phyloP scores from a whole-genome alignment of 2,888 invertebrate species.

The Abrostola tripartita region DNA sequence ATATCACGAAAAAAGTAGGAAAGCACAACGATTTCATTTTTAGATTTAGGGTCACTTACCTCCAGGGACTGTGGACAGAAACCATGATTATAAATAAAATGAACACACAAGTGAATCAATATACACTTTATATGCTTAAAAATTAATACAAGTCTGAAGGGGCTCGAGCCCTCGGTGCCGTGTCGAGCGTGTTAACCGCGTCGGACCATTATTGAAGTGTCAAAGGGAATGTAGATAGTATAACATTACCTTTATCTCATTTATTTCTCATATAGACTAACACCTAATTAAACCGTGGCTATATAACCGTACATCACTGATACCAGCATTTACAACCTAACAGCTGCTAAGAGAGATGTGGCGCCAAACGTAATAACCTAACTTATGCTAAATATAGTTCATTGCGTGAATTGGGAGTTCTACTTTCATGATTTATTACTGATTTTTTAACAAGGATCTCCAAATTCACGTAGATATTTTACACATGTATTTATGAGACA shows the following conservation, averaged over 20 bases:
- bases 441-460: slow-evolving; percentile 46
- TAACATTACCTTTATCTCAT: slow-evolving; percentile 77
- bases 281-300: slow-evolving; percentile 75
- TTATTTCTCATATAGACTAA: slow-evolving; percentile 69
- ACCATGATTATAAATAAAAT: slow-evolving; percentile 86
- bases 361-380: slow-evolving; percentile 50
- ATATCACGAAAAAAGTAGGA: slow-evolving; percentile 21
- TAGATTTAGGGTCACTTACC: slow-evolving; percentile 81
- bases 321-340: slow-evolving; percentile 63
- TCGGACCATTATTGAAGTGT: slow-evolving; percentile 71
- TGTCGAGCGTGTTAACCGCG: slow-evolving; percentile 59
- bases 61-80: slow-evolving; percentile 83
- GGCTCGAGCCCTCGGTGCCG: slow-evolving; percentile 67
- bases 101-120: slow-evolving; percentile 86
- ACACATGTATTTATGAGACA: slow-evolving; percentile 58
- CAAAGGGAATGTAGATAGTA: slow-evolving; percentile 77
- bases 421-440: slow-evolving; percentile 41
- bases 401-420: slow-evolving; percentile 53
- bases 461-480: slow-evolving; percentile 55
- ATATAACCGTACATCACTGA: slow-evolving; percentile 58
- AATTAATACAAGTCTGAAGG: slow-evolving; percentile 82
- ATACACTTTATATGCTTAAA: slow-evolving; percentile 88
- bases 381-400: slow-evolving; percentile 57
- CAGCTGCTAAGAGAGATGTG: slow-evolving; percentile 66
- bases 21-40: slow-evolving; percentile 44